Evolutionary conservation across 2,888 invertebrate species (phyloP).

Genomic region (Prosapia bicincta): DNA sequence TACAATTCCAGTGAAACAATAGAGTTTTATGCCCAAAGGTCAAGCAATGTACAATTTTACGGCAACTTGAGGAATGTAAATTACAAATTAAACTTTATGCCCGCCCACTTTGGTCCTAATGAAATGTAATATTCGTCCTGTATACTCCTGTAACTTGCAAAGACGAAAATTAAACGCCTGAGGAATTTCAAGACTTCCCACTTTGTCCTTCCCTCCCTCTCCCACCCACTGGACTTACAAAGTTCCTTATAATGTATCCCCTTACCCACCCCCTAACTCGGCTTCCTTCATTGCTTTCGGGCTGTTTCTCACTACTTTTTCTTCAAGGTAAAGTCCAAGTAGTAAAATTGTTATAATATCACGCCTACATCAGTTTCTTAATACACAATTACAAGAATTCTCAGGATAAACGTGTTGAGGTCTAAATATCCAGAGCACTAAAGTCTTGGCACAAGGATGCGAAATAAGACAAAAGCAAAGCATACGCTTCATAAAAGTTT

Average conservation of each 20-base stretch:
- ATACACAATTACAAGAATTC: too few species aligned
- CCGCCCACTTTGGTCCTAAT: background rate
- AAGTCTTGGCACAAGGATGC: too few species aligned
- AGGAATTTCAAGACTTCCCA: background rate
- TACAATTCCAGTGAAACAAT: too few species aligned
- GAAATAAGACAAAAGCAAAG: too few species aligned
- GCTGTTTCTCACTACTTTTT: too few species aligned
- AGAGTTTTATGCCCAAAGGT: background rate
- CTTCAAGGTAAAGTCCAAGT: background rate
- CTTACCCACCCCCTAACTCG: background rate
- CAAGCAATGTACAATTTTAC: background rate
- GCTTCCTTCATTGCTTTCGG: background rate
- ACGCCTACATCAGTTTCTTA: too few species aligned
- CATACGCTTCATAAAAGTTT: too few species aligned
- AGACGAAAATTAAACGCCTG: background rate
- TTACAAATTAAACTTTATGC: background rate
- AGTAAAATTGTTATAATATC: too few species aligned
- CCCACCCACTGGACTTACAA: background rate
- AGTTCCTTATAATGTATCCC: conserved; percentile 1
- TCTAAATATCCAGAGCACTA: too few species aligned
- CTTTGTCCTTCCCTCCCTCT: background rate
- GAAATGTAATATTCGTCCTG: background rate
- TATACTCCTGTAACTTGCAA: background rate
- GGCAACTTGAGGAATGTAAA: background rate
- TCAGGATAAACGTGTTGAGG: too few species aligned